phyloP scores from a whole-genome alignment of 2,888 invertebrate species.

The Dolomedes plantarius region DNA sequence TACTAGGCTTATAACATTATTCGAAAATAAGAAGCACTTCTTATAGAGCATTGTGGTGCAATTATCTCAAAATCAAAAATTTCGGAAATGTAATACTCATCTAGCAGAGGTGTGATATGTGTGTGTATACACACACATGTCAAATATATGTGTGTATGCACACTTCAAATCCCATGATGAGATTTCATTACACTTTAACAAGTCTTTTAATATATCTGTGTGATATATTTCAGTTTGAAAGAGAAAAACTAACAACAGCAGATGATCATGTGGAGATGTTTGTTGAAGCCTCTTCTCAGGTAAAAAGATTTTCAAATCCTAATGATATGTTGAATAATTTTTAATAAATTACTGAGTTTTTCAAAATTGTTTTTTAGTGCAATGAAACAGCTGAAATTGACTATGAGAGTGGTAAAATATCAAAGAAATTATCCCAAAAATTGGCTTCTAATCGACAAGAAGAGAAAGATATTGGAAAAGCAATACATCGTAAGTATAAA shows the following conservation, averaged over 20 bases:
- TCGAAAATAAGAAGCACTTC: too few species aligned
- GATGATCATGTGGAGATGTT: conserved; percentile 89
- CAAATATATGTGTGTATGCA: too few species aligned
- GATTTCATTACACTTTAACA: too few species aligned
- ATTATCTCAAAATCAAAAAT: too few species aligned
- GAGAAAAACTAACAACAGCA: conserved; percentile 86
- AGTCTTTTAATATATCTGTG: too few species aligned
- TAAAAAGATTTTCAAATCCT: conserved; percentile 69
- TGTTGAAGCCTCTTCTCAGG: conserved; percentile 83
- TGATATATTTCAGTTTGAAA: conserved; percentile 78
- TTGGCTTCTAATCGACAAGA: conserved; percentile 44
- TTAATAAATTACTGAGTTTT: not conserved
- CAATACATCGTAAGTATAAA: conserved; percentile 51
- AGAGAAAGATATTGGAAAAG: conserved; percentile 60
- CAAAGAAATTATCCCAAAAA: conserved; percentile 80
- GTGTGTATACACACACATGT: too few species aligned
- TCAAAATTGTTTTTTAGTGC: not conserved
- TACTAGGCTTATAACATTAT: too few species aligned
- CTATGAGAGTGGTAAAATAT: conserved; percentile 88
- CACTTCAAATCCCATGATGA: too few species aligned
- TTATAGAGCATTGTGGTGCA: too few species aligned
- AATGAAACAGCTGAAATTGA: conserved; percentile 76
- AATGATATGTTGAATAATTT: not conserved
- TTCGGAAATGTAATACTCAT: too few species aligned
- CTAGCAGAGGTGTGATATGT: too few species aligned